Evolutionary conservation across 2,113 vertebrate genomes (phyloP), one percentile per base, ranked within the genome.

Genomic region (Sorex araneus): DNA sequence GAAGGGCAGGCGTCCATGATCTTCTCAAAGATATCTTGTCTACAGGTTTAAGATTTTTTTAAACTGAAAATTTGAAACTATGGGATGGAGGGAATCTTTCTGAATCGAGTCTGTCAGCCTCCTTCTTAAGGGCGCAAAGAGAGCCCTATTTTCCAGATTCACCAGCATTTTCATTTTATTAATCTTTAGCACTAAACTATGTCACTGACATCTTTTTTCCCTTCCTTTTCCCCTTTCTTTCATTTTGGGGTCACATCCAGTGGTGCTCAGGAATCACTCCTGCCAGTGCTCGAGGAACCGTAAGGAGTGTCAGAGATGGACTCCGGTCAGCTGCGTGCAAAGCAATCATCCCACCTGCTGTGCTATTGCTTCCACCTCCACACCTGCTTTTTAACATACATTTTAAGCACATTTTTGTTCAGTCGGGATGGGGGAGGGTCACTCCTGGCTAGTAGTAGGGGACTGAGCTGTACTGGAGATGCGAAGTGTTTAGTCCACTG

Each of bases 11-110:
- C 32, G 69, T 50, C 89, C n/a, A 73, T 12, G 2, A 50, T 13
- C 34, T 5, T 92, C 80, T 47, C n/a, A 81, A 84, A 4, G 40
- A 40, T 40, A 40, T 7, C 67, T 86, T 50, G 50, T 40, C 28
- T 77, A 19, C 19, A 27, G 15, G 32, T 76, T 63, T 74, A 30
- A 79, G 74, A 60, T 18, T 50, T 89, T 89, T 95, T 87, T 27
- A 87, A 40, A 40, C 40, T 3, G 40, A 40, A 40, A 84, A 80
- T 70, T 84, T 57, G 84, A 76, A 74, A 84, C 66, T 85, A 13
- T 64, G 64, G 73, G 47, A 32, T 21, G 28, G 34, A 40, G 18
- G 36, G 16, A 28, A 4, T 64, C 18, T 64, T 57, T 73, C 27
- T 71, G 47, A 54, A 71, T 60, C 23, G 36, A 85, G 15, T 66